Evolutionary conservation across 2,113 vertebrate genomes (phyloP).

Genomic region (Nesogale talazaci): DNA sequence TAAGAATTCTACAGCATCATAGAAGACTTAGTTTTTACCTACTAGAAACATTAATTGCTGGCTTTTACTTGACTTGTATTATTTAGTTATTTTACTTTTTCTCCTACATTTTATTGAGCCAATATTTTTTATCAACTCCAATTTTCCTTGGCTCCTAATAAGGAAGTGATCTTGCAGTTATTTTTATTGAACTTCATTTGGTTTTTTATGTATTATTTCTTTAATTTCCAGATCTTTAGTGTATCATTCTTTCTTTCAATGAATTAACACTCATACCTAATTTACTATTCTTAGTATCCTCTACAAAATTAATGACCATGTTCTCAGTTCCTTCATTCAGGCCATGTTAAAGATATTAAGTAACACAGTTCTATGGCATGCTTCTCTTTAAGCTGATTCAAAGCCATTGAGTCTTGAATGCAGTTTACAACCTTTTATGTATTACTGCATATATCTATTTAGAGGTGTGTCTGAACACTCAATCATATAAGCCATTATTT

Average conservation of each 20-base stretch:
- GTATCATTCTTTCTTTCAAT: slow-evolving; percentile 22
- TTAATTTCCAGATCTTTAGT: neutral
- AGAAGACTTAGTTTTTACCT: slow-evolving; percentile 36
- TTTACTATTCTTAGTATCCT: neutral
- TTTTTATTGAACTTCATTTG: slow-evolving; percentile 17
- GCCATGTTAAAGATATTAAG: slow-evolving; percentile 3
- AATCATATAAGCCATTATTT: neutral
- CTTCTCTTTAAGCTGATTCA: neutral
- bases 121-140: neutral
- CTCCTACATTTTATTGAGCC: slow-evolving; percentile 13
- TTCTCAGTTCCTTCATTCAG: slow-evolving; percentile 47
- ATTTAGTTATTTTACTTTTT: neutral
- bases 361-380: neutral
- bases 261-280: neutral
- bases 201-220: slow-evolving; percentile 49
- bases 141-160: neutral
- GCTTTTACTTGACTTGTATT: neutral
- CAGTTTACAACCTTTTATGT: neutral
- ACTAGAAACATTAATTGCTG: neutral
- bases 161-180: neutral
- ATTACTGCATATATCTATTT: neutral
- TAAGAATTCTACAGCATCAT: neutral
- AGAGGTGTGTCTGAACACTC: neutral
- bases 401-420: slow-evolving; percentile 5
- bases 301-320: slow-evolving; percentile 61